A percentile compares a stretch with the other conserved stretches of the same genome.
Evolutionary conservation across 2,888 invertebrate genomes (phyloP).

Genomic region (Colletes collaris): DNA sequence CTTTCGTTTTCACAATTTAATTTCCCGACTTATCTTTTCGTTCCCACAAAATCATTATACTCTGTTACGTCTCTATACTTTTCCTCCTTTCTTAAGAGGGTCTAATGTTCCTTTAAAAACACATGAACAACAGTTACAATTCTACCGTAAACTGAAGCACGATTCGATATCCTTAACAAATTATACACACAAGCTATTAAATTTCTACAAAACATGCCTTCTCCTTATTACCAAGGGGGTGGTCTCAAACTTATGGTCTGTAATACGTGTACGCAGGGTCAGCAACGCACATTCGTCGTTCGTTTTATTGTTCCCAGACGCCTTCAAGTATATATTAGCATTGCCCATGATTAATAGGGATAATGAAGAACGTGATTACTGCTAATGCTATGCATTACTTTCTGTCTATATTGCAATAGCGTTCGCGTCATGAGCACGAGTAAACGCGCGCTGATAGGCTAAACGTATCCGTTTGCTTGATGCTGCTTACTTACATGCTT

Average conservation of each 20-base stretch:
- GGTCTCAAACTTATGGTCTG: background rate
- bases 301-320: constrained; percentile 74
- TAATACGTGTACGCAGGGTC: background rate
- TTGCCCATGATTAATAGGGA: constrained; percentile 74
- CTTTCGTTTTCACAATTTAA: too few species aligned
- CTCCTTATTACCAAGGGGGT: constrained; percentile 68
- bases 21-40: too few species aligned
- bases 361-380: constrained; percentile 75
- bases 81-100: too few species aligned
- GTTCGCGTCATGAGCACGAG: constrained; percentile 23
- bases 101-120: too few species aligned
- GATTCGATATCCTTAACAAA: background rate
- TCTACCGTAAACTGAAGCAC: background rate
- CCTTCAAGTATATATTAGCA: constrained; percentile 71
- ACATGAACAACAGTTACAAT: background rate
- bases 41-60: too few species aligned
- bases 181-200: constrained; percentile 11
- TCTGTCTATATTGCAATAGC: constrained; percentile 22
- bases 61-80: too few species aligned
- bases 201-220: constrained; percentile 40
- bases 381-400: constrained; percentile 67
- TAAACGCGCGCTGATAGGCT: constrained; percentile 20
- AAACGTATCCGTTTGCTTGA: constrained; percentile 40
- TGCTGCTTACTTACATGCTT: constrained; percentile 88
- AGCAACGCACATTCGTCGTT: constrained; percentile 64